These are phyloP conservation scores for Umimayanthus kanabou DNA, from an alignment of 92 coral and sea anemone species.

Conservation along the genomic window DNA sequence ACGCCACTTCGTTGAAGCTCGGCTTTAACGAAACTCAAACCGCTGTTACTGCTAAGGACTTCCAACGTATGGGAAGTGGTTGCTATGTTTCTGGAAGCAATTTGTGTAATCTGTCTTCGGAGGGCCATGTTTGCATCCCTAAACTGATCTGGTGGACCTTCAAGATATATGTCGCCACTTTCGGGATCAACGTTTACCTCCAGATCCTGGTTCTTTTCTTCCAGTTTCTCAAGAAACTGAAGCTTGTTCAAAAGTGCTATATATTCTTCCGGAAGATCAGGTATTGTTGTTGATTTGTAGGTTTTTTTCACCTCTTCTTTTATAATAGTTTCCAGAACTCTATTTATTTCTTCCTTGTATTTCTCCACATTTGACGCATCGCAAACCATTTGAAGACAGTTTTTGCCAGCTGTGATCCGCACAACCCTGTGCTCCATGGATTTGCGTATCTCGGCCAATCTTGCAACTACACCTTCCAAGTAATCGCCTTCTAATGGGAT, in stretches of 20 bases:
- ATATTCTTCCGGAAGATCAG: conserved; percentile 58
- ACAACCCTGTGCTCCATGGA: not conserved
- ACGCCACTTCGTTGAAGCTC: conserved; percentile 51
- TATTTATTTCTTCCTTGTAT: conserved; percentile 39
- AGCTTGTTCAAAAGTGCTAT: conserved; percentile 66
- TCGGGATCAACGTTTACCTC: conserved; percentile 60
- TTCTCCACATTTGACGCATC: conserved; percentile 20
- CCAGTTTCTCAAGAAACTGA: conserved; percentile 58
- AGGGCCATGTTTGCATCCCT: conserved; percentile 59
- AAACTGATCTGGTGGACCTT: conserved; percentile 76
- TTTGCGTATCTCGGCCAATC: conserved; percentile 48
- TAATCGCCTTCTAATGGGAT: conserved; percentile 49
- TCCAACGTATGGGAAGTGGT: conserved; percentile 52
- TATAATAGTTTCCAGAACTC: conserved; percentile 45
- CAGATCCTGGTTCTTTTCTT: conserved; percentile 53
- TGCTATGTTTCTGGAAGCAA: conserved; percentile 52
- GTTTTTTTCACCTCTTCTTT: conserved; percentile 60
- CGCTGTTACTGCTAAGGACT: conserved; percentile 57
- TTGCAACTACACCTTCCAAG: conserved; percentile 56
- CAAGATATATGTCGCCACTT: conserved; percentile 54
- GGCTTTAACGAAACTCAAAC: conserved; percentile 47
- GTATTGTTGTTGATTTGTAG: conserved; percentile 42
- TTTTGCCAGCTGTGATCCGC: conserved; percentile 4
- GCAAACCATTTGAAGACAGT: conserved; percentile 51
- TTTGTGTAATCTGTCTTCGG: conserved; percentile 45